Conservation (phyloP, 1,140 invertebrate genomes). For the Drosophila dunni region DNA sequence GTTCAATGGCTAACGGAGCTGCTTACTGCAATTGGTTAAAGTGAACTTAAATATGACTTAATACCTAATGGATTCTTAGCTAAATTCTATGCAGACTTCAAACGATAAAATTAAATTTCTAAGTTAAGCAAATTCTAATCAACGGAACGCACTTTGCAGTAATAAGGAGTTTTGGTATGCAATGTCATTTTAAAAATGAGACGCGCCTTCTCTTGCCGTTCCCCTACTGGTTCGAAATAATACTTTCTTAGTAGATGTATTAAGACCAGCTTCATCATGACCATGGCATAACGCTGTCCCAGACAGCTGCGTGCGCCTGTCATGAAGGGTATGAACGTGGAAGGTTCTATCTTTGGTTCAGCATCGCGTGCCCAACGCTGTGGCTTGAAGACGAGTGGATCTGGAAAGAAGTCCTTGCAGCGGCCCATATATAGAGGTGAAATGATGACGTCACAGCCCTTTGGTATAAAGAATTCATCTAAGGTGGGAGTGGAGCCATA, state of each 20-base stretch:
- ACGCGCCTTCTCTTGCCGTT: conserved; percentile 53
- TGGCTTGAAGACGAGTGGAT: conserved; percentile 90
- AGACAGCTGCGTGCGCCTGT: conserved; percentile 89
- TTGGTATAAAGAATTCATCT: conserved; percentile 71
- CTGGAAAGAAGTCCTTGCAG: conserved; percentile 86
- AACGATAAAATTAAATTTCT: too few relatives aligned
- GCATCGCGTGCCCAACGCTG: conserved; percentile 88
- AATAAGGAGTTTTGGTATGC: conserved; percentile 57
- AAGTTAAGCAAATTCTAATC: conserved; percentile 7
- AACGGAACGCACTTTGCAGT: conserved; percentile 51
- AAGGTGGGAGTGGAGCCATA: background rate
- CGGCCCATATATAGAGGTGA: conserved; percentile 69
- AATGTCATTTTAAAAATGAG: conserved; percentile 58
- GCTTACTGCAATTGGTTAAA: conserved; percentile 2
- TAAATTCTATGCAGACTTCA: background rate
- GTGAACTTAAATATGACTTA: conserved; percentile 1
- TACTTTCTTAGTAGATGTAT: conserved; percentile 65
- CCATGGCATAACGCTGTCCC: conserved; percentile 84
- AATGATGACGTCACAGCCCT: conserved; percentile 60
- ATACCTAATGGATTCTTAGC: background rate
- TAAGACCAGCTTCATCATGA: conserved; percentile 68
- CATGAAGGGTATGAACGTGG: conserved; percentile 88
- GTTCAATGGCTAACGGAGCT: conserved; percentile 31
- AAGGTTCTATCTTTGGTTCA: conserved; percentile 84
- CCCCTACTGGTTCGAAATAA: conserved; percentile 68